These are phyloP conservation scores for Oreohelix idahoensis DNA, from an alignment of 1,140 invertebrate species.

Conservation along the genomic window DNA sequence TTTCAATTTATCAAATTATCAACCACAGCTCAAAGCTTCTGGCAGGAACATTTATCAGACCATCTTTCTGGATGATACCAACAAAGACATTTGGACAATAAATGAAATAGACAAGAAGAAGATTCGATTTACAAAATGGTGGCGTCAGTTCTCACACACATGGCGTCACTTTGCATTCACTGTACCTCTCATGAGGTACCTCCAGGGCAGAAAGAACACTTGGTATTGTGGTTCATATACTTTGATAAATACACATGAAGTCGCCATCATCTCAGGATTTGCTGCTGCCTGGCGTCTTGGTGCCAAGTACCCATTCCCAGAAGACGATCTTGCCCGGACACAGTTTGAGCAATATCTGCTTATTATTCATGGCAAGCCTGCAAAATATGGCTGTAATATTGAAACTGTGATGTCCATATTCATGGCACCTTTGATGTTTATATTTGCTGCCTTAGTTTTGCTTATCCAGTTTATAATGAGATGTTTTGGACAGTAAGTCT, in stretches of 20 bases:
- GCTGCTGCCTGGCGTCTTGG: conserved; percentile 60
- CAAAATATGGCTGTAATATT: conserved; percentile 48
- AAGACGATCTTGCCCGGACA: conserved; percentile 58
- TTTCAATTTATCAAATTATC: conserved; percentile 65
- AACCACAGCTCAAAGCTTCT: conserved; percentile 55
- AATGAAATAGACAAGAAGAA: conserved; percentile 55
- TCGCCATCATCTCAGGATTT: conserved; percentile 62
- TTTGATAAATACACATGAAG: conserved; percentile 64
- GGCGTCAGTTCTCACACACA: conserved; percentile 64
- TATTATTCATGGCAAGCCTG: conserved; percentile 56
- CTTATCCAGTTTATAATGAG: conserved; percentile 33
- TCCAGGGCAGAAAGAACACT: conserved; percentile 58
- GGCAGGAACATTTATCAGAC: conserved; percentile 61
- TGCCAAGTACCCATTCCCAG: conserved; percentile 60
- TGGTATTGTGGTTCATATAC: conserved; percentile 64
- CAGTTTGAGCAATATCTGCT: conserved; percentile 66
- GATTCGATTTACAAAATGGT: conserved; percentile 56
- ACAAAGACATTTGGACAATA: conserved; percentile 53
- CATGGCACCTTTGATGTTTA: conserved; percentile 49
- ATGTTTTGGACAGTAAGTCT: conserved; percentile 11
- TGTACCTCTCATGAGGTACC: conserved; percentile 61
- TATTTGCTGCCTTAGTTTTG: conserved; percentile 51
- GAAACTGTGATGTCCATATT: conserved; percentile 42
- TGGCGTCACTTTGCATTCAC: conserved; percentile 66
- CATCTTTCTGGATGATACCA: conserved; percentile 59